Conservation (phyloP, 1,140 invertebrate species). For the Cotesia glomerata region DNA sequence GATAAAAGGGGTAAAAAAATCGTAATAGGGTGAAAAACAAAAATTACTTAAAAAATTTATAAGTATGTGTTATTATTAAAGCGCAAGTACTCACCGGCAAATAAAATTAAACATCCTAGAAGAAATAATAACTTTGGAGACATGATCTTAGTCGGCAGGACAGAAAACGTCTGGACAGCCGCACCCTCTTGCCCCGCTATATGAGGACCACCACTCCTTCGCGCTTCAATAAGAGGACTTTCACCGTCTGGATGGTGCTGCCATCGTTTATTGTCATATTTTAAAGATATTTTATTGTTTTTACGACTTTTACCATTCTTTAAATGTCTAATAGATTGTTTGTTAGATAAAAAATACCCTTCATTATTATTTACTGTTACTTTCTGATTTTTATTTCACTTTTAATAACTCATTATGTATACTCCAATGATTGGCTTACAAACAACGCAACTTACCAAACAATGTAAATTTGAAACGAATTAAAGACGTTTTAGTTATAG, state of each 20-base stretch:
- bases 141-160: slow-evolving; percentile 58
- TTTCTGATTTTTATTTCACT: no score
- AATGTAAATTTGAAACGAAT: no score
- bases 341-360: no score
- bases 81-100: slow-evolving; percentile 56
- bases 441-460: no score
- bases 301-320: neutral
- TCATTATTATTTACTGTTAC: no score
- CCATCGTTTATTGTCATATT: slow-evolving; percentile 45
- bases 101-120: slow-evolving; percentile 52
- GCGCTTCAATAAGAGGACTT: slow-evolving; percentile 52
- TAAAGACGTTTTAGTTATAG: no score
- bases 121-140: slow-evolving; percentile 58
- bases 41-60: neutral
- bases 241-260: slow-evolving; percentile 61
- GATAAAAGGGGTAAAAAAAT: neutral
- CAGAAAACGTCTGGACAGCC: slow-evolving; percentile 62
- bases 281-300: slow-evolving; percentile 10
- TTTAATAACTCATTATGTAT: no score
- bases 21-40: neutral
- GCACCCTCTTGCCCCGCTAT: slow-evolving; percentile 64
- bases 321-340: neutral
- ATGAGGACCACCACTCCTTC: slow-evolving; percentile 61
- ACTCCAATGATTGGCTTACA: no score
- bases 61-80: neutral